Evolutionary conservation across 2,888 invertebrate genomes (phyloP).

Genomic region (Liodrosophila aerea): DNA sequence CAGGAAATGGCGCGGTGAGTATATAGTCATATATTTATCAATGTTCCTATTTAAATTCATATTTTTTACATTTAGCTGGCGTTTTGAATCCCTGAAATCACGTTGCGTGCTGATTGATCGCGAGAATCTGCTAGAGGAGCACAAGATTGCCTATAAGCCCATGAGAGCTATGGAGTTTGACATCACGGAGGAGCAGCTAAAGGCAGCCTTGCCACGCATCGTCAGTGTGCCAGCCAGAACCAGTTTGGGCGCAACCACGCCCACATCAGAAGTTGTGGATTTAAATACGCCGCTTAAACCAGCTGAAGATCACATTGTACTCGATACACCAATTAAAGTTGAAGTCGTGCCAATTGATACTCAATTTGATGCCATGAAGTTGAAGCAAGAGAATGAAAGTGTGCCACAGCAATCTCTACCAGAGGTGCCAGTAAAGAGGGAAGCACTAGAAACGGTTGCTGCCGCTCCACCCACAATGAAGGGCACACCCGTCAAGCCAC

Average conservation of each 20-base stretch:
- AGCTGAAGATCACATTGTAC: not conserved
- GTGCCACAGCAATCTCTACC: conserved; percentile 12
- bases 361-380: not conserved
- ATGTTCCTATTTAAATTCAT: not conserved
- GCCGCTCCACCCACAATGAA: too few species aligned
- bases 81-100: conserved; percentile 81
- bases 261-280: conserved; percentile 16
- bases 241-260: not conserved
- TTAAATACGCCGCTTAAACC: conserved; percentile 34
- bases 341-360: not conserved
- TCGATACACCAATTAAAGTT: conserved; percentile 29
- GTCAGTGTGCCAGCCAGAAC: conserved; percentile 20
- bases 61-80: conserved; percentile 78
- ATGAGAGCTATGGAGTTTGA: conserved; percentile 70
- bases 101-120: conserved; percentile 80
- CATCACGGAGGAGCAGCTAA: conserved; percentile 63
- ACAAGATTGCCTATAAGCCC: conserved; percentile 77
- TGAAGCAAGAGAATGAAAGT: too few species aligned
- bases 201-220: conserved; percentile 72
- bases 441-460: not conserved
- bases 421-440: conserved; percentile 2
- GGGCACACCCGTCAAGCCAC: conserved; percentile 23
- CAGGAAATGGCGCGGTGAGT: conserved; percentile 80
- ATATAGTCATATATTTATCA: not conserved
- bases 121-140: conserved; percentile 78